A percentile compares a stretch with the other conserved stretches of the same genome.
Evolutionary conservation across 2,113 vertebrate genomes (phyloP).

Genomic region (Poeciliopsis prolifica): DNA sequence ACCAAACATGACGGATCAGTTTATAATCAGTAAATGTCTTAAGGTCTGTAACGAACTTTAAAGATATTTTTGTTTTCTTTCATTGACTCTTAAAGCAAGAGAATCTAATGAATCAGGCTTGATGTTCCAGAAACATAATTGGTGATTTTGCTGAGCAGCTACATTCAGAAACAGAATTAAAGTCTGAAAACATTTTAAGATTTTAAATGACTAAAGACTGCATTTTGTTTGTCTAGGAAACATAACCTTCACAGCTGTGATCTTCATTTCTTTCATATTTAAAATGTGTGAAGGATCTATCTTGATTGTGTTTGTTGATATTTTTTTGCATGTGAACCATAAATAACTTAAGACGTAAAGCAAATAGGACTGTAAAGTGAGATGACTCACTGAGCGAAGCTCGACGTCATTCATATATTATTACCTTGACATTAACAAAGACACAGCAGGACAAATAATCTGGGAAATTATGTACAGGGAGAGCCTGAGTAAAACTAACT

Average conservation of each 20-base stretch:
- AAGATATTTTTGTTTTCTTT: not conserved
- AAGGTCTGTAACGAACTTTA: not conserved
- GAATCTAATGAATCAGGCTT: not conserved
- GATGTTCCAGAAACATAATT: not conserved
- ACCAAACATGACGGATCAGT: constrained; percentile 43
- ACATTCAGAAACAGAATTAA: too few species aligned
- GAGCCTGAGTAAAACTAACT: too few species aligned
- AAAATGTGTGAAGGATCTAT: too few species aligned
- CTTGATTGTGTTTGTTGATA: not conserved
- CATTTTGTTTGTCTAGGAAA: not conserved
- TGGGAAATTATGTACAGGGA: too few species aligned
- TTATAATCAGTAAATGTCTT: not conserved
- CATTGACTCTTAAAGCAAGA: not conserved
- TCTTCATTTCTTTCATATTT: not conserved
- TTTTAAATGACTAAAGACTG: too few species aligned
- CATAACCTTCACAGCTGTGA: not conserved
- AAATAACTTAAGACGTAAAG: not conserved
- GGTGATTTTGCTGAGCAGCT: not conserved
- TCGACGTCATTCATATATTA: not conserved
- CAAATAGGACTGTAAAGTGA: not conserved
- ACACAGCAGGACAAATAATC: too few species aligned
- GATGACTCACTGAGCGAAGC: not conserved
- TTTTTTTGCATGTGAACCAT: not conserved
- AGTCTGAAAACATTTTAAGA: not conserved
- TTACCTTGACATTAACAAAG: too few species aligned